A percentile compares a stretch with the other conserved stretches of the same genome.
phyloP scores from a whole-genome alignment of 2,797 vertebrate species.

The Etheostoma nigrum region DNA sequence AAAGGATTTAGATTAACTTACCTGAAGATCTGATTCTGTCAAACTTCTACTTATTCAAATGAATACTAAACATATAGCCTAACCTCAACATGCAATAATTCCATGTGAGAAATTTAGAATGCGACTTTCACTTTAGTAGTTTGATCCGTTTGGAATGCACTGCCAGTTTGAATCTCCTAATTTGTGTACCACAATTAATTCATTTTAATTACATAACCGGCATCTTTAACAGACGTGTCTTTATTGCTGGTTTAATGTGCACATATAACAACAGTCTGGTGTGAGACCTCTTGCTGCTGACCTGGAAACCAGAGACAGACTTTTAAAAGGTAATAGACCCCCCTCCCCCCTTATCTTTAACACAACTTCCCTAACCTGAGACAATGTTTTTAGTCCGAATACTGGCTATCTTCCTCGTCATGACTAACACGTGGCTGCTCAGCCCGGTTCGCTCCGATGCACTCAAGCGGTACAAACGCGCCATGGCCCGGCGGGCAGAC shows the following conservation, averaged over 20 bases:
- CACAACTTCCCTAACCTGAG: conserved; percentile 4
- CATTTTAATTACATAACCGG: not conserved
- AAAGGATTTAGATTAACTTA: not conserved
- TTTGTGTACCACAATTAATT: conserved; percentile 15
- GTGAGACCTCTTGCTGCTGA: conserved; percentile 44
- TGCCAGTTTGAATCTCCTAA: conserved; percentile 26
- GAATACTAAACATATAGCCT: conserved; percentile 14
- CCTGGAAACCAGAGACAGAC: conserved; percentile 6
- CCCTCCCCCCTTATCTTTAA: not conserved
- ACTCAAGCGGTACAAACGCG: conserved; percentile 74
- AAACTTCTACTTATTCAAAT: not conserved
- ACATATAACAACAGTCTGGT: conserved; percentile 27
- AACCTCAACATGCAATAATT: conserved; percentile 41
- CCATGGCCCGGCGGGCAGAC: conserved; percentile 77
- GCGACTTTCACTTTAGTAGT: conserved; percentile 18
- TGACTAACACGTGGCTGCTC: conserved; percentile 82
- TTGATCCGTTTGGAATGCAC: conserved; percentile 42
- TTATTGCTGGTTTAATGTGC: conserved; percentile 28
- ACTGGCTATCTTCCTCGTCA: conserved; percentile 81
- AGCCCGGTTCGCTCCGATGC: conserved; percentile 73
- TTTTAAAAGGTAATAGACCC: not conserved
- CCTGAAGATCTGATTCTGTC: not conserved
- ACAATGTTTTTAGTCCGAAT: conserved; percentile 82
- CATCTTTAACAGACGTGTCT: not conserved
- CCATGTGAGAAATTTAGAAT: conserved; percentile 21